Percentiles rank a stretch among this genome's conserved stretches.
phyloP scores from a whole-genome alignment of 2,113 vertebrate species.

The Spilogale gracilis region DNA sequence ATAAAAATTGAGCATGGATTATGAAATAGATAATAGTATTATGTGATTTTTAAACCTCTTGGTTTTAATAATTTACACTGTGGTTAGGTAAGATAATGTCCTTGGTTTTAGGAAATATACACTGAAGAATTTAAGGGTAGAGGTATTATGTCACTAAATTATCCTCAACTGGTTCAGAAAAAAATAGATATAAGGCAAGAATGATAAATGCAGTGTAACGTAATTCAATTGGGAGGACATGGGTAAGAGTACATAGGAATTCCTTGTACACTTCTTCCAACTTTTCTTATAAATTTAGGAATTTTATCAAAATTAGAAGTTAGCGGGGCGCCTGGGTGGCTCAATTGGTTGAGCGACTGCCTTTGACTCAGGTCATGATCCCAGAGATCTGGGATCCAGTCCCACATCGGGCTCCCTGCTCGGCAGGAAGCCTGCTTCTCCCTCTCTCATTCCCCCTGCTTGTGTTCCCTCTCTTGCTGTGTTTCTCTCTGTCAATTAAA shows the following conservation, averaged over 20 bases:
- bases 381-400: too few relatives aligned
- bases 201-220: slow-evolving; percentile 38
- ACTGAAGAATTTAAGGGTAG: slow-evolving; percentile 32
- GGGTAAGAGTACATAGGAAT: neutral
- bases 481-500: too few relatives aligned
- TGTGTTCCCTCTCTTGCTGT: too few relatives aligned
- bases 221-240: neutral
- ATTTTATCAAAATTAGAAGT: slow-evolving; percentile 16
- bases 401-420: too few relatives aligned
- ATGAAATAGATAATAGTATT: slow-evolving; percentile 15
- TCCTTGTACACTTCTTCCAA: neutral
- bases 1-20: slow-evolving; percentile 33
- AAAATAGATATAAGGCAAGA: neutral
- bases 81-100: neutral
- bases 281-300: slow-evolving; percentile 42
- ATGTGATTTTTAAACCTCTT: neutral
- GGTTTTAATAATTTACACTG: slow-evolving; percentile 35
- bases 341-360: too few relatives aligned
- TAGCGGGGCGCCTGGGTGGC: neutral
- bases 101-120: slow-evolving; percentile 50
- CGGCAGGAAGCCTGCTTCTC: too few relatives aligned
- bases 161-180: neutral
- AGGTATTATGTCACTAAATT: neutral
- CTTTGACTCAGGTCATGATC: too few relatives aligned
- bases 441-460: too few relatives aligned